Evolutionary conservation across 2,113 vertebrate species (phyloP).

Genomic region (Myotis yumanensis): DNA sequence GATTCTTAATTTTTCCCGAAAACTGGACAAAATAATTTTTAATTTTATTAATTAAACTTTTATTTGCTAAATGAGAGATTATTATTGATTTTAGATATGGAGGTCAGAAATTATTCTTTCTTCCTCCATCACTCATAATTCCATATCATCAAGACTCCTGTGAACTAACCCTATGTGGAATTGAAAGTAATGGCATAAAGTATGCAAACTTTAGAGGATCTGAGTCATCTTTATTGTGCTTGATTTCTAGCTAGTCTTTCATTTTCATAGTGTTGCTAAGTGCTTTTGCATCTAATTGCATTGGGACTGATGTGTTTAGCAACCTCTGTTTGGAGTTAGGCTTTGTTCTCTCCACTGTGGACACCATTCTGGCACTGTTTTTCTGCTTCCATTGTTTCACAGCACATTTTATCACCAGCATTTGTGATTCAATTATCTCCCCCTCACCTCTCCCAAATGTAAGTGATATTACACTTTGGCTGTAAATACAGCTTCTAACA

Average conservation of each 20-base stretch:
- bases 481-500: constrained; percentile 62
- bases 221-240: constrained; percentile 18
- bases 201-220: neutral
- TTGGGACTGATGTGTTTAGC: constrained; percentile 57
- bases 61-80: neutral
- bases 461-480: constrained; percentile 49
- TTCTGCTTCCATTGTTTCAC: constrained; percentile 48
- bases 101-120: neutral
- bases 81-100: neutral
- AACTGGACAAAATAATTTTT: neutral
- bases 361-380: constrained; percentile 33
- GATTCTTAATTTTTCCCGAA: neutral
- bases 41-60: neutral
- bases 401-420: constrained; percentile 45
- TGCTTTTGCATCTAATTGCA: constrained; percentile 49
- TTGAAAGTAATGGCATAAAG: constrained; percentile 5
- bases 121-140: neutral
- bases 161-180: neutral
- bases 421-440: constrained; percentile 56
- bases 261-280: constrained; percentile 58
- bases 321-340: constrained; percentile 19
- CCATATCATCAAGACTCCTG: neutral
- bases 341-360: constrained; percentile 58
- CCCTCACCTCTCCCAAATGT: neutral
- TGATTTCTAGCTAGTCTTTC: constrained; percentile 50